Evolutionary conservation across 2,797 vertebrate genomes (phyloP), one percentile per base, ranked within the genome.

Genomic region (Sphenodon punctatus): DNA sequence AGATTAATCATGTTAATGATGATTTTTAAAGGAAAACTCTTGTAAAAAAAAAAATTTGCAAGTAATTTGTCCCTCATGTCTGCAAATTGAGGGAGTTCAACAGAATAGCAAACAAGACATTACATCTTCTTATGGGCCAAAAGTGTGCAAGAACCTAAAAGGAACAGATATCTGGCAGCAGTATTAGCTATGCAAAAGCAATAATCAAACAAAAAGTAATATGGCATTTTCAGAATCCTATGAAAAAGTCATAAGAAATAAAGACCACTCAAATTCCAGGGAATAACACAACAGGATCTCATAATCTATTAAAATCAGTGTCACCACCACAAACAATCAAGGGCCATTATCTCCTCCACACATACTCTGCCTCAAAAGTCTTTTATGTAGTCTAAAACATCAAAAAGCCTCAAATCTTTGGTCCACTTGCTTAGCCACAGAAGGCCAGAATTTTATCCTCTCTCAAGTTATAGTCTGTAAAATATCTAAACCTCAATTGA

Each of bases 371-470:
- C 25, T 11, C 48, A 49, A 49, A n/a, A 8, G 23, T 10, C 25
- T 49, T n/a, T 15, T 13, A 14, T 25, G 22, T n/a, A 14, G 13
- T 45, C 20, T 32, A 64, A 45, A 14, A 45, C 32, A 45, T 64
- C 42, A 22, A 64, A 64, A 64, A 32, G 17, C 90, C 77, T 46
- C 43, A 80, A 66, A 2, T 84, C 90, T 87, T 67, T 66, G 78
- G 81, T 84, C 72, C 86, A 88, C 36, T 75, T 81, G 8, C 1
- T 65, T 9, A 65, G 53, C 59, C 45, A 45, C 42, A 75, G 77
- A 81, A 86, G 49, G 20, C 66, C 13, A 49, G 14, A 15, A 51
- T n/a, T 51, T 51, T 48, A 51, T 43, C 17, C 16, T 17, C 43
- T n/a, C n/a, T n/a, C n/a, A 43, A 43, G 43, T 43, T 43, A 42